phyloP scores from a whole-genome alignment of 2,797 vertebrate species.

The Cuculus canorus region DNA sequence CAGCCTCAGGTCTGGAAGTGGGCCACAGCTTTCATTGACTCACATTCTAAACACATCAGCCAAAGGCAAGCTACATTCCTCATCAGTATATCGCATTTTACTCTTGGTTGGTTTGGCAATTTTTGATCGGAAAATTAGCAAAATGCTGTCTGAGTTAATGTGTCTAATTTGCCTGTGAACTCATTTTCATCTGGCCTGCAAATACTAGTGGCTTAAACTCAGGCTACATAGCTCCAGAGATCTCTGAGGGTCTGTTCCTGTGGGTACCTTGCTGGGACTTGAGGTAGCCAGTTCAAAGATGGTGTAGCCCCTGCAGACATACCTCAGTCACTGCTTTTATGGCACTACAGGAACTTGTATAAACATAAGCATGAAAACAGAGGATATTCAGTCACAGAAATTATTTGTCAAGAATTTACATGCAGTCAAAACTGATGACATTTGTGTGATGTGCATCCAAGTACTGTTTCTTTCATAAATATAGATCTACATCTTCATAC shows the following conservation, averaged over 20 bases:
- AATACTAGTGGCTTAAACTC: not conserved
- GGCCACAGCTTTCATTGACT: not conserved
- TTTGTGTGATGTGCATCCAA: not conserved
- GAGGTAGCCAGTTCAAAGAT: not conserved
- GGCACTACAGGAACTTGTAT: not conserved
- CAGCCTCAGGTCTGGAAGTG: not conserved
- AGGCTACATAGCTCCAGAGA: not conserved
- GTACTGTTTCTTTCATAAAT: not conserved
- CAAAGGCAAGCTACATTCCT: not conserved
- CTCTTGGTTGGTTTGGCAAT: not conserved
- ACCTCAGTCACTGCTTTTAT: not conserved
- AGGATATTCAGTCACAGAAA: not conserved
- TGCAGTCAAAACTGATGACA: not conserved
- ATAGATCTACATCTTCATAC: not conserved
- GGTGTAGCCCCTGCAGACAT: not conserved
- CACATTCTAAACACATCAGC: not conserved
- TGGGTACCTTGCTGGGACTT: not conserved
- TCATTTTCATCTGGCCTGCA: not conserved
- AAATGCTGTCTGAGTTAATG: not conserved
- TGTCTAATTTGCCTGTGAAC: not conserved
- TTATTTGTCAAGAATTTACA: not conserved
- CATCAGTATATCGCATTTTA: fast-evolving
- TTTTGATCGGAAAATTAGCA: not conserved
- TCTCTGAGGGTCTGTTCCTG: not conserved
- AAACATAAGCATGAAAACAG: not conserved